phyloP scores from a whole-genome alignment of 1,140 invertebrate species.

The Branchinecta lynchi region DNA sequence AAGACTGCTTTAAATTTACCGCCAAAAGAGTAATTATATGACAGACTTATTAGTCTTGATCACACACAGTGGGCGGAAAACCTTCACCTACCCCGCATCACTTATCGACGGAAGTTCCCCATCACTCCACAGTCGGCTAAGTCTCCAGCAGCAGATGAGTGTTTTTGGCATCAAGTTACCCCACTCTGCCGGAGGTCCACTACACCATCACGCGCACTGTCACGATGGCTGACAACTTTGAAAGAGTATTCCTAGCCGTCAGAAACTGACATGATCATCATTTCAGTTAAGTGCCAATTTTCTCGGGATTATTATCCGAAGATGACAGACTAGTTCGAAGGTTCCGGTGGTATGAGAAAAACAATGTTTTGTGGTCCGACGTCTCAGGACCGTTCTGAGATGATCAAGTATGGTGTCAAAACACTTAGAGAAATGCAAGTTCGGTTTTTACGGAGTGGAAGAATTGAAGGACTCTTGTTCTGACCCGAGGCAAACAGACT shows the following conservation, averaged over 20 bases:
- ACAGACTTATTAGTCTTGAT: too few relatives aligned
- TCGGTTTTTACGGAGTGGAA: too few relatives aligned
- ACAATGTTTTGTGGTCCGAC: too few relatives aligned
- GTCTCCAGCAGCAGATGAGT: not conserved
- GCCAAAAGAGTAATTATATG: too few relatives aligned
- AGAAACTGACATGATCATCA: conserved; percentile 1
- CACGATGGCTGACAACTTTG: not conserved
- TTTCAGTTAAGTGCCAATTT: conserved; percentile 4
- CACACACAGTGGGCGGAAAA: too few relatives aligned
- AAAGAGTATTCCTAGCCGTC: not conserved
- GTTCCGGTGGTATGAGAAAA: too few relatives aligned
- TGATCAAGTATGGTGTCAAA: too few relatives aligned
- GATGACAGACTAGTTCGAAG: not conserved
- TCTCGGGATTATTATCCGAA: not conserved
- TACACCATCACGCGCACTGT: not conserved
- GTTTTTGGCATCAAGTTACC: not conserved
- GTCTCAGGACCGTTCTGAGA: too few relatives aligned
- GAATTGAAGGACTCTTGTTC: too few relatives aligned
- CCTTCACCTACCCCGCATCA: not conserved
- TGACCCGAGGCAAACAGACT: too few relatives aligned
- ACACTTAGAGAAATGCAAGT: too few relatives aligned
- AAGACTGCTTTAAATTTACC: too few relatives aligned
- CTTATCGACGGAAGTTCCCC: not conserved
- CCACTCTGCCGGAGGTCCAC: not conserved
- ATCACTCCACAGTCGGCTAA: not conserved